Evolutionary conservation across 2,113 vertebrate genomes (phyloP), one percentile per base, ranked within the genome.

Genomic region (Gymnorhina tibicen): DNA sequence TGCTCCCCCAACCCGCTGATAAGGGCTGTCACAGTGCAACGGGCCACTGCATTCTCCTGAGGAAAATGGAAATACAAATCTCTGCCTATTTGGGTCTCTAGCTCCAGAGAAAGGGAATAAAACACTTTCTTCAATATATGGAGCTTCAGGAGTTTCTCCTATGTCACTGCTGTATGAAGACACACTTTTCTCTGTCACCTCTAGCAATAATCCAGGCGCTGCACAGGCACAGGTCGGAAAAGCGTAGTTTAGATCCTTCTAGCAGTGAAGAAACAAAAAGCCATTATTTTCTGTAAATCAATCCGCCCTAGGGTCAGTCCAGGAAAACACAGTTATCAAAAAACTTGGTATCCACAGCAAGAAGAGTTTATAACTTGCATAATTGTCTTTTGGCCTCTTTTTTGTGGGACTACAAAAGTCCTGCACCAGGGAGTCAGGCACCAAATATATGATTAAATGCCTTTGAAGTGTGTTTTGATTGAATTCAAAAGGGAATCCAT

Each of bases 401-500:
- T 87, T 67, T 62, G 56, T n/a, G 37, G 20, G 39, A 60, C 86
- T 79, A 80, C 87, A 67, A 21, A 82, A 91, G 50, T 58, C 75
- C 32, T 35, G 62, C 0, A 1, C 62, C 39, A 56, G 63, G 39
- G 39, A 62, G 68, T 63, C 28, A 77, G 64, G 68, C 87, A 52
- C 69, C 68, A 86, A 90, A 67, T 50, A 55, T 11, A 63, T 90
- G 78, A 88, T 92, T 85, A 85, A 96, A 84, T 64, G 79, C 60
- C 82, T 93, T 27, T 72, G 55, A 77, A 84, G 52, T 44, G 33
- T 74, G 82, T 85, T 95, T 85, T 80, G 63, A 84, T 24, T 87
- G 85, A 95, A 96, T 91, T 94, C 91, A 66, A 81, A 89, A 63
- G 85, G 74, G 95, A 95, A 94, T 79, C 88, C 35, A 70, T 73